Evolutionary conservation across 1,140 invertebrate genomes (phyloP).

Genomic region (Mizuhopecten yessoensis): DNA sequence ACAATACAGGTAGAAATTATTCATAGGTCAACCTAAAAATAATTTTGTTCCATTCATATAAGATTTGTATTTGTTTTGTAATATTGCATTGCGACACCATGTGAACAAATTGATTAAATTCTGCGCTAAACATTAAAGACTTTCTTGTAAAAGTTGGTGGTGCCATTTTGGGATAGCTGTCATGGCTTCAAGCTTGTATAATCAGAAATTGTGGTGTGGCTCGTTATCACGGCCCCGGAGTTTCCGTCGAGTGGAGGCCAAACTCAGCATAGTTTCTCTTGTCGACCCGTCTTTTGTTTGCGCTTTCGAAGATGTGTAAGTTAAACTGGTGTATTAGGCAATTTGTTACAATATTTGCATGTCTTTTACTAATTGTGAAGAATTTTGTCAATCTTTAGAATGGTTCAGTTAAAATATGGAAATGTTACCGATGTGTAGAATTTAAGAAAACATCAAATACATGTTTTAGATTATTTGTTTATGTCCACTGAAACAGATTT

Average conservation of each 20-base stretch:
- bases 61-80: not conserved
- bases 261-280: not conserved
- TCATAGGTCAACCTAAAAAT: not conserved
- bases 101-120: constrained; percentile 40
- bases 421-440: no score
- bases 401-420: no score
- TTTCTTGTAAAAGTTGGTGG: not conserved
- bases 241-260: constrained; percentile 30
- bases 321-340: not conserved
- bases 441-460: no score
- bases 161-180: not conserved
- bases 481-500: no score
- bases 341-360: no score
- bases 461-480: no score
- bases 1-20: constrained; percentile 11
- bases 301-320: not conserved
- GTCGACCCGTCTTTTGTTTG: not conserved
- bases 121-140: not conserved
- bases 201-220: not conserved
- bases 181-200: constrained; percentile 32
- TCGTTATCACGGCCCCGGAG: not conserved
- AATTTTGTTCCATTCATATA: not conserved
- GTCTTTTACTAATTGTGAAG: no score
- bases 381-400: no score
- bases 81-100: not conserved